phyloP scores from a whole-genome alignment of 2,888 invertebrate genomes.

The Drosophila koepferae region DNA sequence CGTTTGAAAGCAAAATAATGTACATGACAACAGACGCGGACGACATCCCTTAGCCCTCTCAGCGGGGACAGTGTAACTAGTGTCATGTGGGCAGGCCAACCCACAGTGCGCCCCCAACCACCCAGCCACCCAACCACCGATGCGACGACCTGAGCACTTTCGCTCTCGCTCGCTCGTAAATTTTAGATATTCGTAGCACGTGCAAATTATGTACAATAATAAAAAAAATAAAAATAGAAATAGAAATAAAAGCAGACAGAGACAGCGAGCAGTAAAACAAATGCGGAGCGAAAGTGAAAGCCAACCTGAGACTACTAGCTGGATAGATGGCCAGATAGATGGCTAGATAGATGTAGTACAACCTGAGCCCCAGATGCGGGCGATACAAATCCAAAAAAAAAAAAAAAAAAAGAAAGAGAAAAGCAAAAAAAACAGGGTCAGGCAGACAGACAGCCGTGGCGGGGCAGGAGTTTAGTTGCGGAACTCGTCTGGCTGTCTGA shows the following conservation, averaged over 20 bases:
- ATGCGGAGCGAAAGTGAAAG: conserved; percentile 11
- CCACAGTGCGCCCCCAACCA: neutral
- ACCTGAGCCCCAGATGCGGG: conserved; percentile 44
- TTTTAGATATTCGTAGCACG: conserved; percentile 81
- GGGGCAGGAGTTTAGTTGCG: conserved; percentile 34
- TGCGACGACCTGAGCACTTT: conserved; percentile 70
- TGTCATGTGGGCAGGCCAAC: conserved; percentile 44
- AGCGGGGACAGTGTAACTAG: conserved; percentile 50
- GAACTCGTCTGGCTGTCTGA: conserved; percentile 64
- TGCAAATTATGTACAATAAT: conserved; percentile 80
- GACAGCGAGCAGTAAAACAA: conserved; percentile 3
- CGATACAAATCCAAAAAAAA: conserved; percentile 14
- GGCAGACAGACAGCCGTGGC: neutral
- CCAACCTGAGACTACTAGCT: conserved; percentile 30
- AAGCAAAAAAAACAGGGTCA: conserved; percentile 49
- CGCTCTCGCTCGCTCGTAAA: conserved; percentile 66
- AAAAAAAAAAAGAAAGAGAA: neutral
- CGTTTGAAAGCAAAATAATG: conserved; percentile 77
- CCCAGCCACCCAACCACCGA: conserved; percentile 9
- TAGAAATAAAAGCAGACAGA: conserved; percentile 16
- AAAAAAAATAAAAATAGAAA: conserved; percentile 36
- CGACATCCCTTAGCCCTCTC: conserved; percentile 5
- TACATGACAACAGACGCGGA: conserved; percentile 64
- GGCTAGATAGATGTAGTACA: conserved; percentile 19
- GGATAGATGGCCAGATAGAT: conserved; percentile 22